phyloP scores from a whole-genome alignment of 2,797 vertebrate species.

The Siniperca obscura region DNA sequence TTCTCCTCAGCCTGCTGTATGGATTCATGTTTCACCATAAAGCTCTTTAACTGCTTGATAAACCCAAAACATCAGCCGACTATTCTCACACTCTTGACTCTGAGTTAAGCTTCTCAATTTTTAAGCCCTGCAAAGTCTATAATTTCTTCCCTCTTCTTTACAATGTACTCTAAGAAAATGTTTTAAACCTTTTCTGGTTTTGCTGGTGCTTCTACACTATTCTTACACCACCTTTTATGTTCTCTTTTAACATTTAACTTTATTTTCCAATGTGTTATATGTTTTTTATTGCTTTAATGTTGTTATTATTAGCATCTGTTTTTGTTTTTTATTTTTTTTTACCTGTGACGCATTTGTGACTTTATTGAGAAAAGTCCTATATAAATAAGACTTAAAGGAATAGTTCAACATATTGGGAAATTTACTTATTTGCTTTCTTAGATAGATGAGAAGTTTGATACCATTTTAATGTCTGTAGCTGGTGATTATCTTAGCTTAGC shows the following conservation, averaged over 20 bases:
- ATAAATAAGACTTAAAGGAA: neutral
- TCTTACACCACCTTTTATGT: neutral
- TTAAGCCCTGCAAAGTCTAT: neutral
- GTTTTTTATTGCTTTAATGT: neutral
- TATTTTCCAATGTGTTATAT: too few species aligned
- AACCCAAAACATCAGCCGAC: too few species aligned
- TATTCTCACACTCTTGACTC: too few species aligned
- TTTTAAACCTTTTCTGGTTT: neutral
- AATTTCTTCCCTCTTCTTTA: too few species aligned
- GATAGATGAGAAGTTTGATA: neutral
- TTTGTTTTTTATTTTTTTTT: too few species aligned
- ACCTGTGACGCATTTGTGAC: too few species aligned
- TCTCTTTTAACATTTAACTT: neutral
- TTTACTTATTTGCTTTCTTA: neutral
- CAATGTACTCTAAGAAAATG: neutral
- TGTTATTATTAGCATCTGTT: neutral
- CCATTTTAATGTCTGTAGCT: neutral
- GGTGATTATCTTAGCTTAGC: conserved; percentile 6
- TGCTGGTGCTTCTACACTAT: neutral
- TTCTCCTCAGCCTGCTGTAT: conserved; percentile 6
- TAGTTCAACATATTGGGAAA: neutral
- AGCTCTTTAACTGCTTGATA: neutral
- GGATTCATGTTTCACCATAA: neutral
- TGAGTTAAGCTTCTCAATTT: neutral
- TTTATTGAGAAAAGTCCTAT: neutral